A percentile compares a stretch with the other conserved stretches of the same genome.
These are phyloP conservation scores for Callipepla squamata DNA, from an alignment of 2,113 vertebrate species.

Conservation along the genomic window DNA sequence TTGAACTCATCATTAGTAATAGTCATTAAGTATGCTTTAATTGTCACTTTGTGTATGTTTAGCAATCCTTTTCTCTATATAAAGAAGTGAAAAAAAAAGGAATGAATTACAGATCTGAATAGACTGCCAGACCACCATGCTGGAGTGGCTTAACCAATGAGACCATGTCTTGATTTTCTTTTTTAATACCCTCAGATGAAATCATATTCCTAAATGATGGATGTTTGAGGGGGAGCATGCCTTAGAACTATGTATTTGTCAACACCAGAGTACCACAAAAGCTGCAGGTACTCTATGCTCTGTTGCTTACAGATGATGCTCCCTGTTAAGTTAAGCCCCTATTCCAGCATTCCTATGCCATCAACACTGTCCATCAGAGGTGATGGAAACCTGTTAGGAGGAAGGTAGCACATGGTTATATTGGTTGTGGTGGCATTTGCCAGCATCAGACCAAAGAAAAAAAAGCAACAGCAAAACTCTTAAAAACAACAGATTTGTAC, in stretches of 20 bases:
- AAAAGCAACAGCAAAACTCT: background rate
- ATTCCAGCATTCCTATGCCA: background rate
- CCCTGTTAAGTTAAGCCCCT: background rate
- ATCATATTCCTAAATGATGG: background rate
- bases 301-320: background rate
- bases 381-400: background rate
- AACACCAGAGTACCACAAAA: background rate
- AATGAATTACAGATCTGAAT: background rate
- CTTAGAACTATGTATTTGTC: background rate
- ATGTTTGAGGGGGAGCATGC: background rate
- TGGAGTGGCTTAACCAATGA: background rate
- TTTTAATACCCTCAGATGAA: background rate
- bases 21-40: slow-evolving; percentile 9
- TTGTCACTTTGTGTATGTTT: background rate
- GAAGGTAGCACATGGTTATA: background rate
- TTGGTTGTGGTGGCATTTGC: background rate
- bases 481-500: background rate
- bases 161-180: background rate
- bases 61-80: background rate
- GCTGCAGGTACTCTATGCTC: background rate
- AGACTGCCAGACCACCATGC: background rate
- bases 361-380: background rate
- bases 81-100: background rate
- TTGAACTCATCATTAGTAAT: background rate
- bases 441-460: background rate